Evolutionary conservation across 2,888 invertebrate genomes (phyloP).

Genomic region (Venusia cambrica): DNA sequence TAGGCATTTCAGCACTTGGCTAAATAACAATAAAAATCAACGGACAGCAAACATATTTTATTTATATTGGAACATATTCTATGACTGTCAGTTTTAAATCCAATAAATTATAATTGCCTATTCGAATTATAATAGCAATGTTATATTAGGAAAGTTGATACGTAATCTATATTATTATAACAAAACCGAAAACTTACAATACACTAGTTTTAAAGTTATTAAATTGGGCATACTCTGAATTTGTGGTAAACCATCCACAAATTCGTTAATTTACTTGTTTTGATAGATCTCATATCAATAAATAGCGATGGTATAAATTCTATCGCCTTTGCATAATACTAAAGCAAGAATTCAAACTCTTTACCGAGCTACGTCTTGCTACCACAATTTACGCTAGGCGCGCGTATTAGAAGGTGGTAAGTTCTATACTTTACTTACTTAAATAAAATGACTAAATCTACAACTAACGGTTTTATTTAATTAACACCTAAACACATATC

Average conservation of each 20-base stretch:
- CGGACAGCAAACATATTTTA: too few species aligned
- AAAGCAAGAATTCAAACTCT: constrained; percentile 6
- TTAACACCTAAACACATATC: constrained; percentile 36
- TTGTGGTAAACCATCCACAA: constrained; percentile 31
- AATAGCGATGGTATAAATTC: neutral
- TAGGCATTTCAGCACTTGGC: too few species aligned
- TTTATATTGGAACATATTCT: too few species aligned
- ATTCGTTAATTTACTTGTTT: constrained; percentile 40
- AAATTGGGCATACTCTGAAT: constrained; percentile 44
- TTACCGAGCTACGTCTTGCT: constrained; percentile 26
- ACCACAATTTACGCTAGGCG: constrained; percentile 29
- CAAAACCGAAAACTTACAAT: neutral
- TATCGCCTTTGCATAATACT: constrained; percentile 6
- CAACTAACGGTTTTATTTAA: constrained; percentile 37
- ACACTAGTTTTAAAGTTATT: constrained; percentile 23
- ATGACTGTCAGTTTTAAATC: too few species aligned
- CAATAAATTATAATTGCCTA: too few species aligned
- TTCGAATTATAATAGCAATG: too few species aligned
- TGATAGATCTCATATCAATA: constrained; percentile 27
- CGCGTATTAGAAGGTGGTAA: too few species aligned
- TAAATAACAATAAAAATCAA: too few species aligned
- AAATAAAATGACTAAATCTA: constrained; percentile 18
- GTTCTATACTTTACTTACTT: too few species aligned
- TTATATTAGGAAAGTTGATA: too few species aligned
- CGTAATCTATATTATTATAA: too few species aligned